Conservation (phyloP, 2,888 invertebrate species). For the Macaria notata region DNA sequence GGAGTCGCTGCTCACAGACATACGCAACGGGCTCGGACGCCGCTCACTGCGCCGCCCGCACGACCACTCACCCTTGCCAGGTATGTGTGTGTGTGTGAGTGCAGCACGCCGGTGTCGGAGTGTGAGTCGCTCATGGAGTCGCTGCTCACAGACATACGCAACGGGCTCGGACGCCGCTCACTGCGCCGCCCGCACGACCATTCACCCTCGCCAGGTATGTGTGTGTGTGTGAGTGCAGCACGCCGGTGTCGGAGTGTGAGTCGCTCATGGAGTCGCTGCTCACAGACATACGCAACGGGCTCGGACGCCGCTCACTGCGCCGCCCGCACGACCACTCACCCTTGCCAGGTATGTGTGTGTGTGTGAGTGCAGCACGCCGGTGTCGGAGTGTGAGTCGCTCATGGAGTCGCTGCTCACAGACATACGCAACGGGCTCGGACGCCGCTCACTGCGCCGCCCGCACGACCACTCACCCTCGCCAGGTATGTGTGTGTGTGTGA, state of each 20-base stretch:
- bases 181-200: constrained; percentile 62
- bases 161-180: constrained; percentile 82
- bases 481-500: constrained; percentile 26
- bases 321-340: constrained; percentile 65
- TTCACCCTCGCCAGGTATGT: constrained; percentile 69
- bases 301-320: constrained; percentile 76
- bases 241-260: constrained; percentile 88
- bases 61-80: constrained; percentile 70
- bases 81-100: constrained; percentile 32
- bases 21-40: constrained; percentile 84
- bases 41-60: constrained; percentile 65
- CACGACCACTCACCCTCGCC: constrained; percentile 70
- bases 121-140: constrained; percentile 88
- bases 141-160: constrained; percentile 88
- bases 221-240: constrained; percentile 76
- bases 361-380: constrained; percentile 84
- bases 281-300: constrained; percentile 87
- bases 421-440: constrained; percentile 84
- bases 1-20: constrained; percentile 90
- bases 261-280: constrained; percentile 89
- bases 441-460: constrained; percentile 66
- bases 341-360: constrained; percentile 57
- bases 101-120: constrained; percentile 88
- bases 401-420: constrained; percentile 91
- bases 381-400: constrained; percentile 87